Conservation (phyloP, 1,140 invertebrate species). For the Drosophila bifasciata region DNA sequence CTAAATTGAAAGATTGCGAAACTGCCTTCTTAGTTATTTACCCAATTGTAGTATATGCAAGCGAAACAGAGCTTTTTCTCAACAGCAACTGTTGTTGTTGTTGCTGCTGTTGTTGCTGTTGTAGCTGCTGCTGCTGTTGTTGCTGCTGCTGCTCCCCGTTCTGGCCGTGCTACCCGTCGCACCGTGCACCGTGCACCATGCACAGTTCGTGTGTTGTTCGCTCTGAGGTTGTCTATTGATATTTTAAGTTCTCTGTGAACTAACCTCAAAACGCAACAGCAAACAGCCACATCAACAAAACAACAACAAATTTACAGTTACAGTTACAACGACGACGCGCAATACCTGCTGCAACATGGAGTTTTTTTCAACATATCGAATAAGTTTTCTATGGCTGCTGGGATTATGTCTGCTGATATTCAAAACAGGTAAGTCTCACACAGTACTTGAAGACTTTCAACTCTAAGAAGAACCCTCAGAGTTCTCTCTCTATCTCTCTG, state of each 20-base stretch:
- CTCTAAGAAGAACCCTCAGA: not conserved
- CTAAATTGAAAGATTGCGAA: slow-evolving; percentile 72
- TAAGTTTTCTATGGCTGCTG: slow-evolving; percentile 62
- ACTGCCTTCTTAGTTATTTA: slow-evolving; percentile 60
- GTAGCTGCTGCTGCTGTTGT: slow-evolving; percentile 18
- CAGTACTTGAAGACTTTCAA: not conserved
- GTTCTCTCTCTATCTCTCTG: no score
- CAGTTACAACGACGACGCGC: slow-evolving; percentile 65
- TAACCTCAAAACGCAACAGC: slow-evolving; percentile 59
- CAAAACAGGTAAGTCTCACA: slow-evolving; percentile 58
- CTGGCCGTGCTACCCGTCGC: not conserved
- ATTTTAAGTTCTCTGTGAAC: slow-evolving; percentile 75
- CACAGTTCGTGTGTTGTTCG: slow-evolving; percentile 12
- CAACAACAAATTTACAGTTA: slow-evolving; percentile 78
- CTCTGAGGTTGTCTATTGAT: slow-evolving; percentile 42
- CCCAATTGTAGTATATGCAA: slow-evolving; percentile 66
- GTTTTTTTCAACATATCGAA: slow-evolving; percentile 59
- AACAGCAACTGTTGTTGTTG: slow-evolving; percentile 26
- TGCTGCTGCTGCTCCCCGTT: slow-evolving; percentile 16
- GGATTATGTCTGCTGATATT: slow-evolving; percentile 67
- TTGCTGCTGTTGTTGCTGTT: slow-evolving; percentile 24
- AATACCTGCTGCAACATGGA: slow-evolving; percentile 62
- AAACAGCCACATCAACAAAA: slow-evolving; percentile 61
- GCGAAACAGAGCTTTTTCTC: slow-evolving; percentile 58
- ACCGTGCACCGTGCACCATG: slow-evolving; percentile 6